Conservation (phyloP, 2,113 vertebrate species). For the Colistium nudipinnis region DNA sequence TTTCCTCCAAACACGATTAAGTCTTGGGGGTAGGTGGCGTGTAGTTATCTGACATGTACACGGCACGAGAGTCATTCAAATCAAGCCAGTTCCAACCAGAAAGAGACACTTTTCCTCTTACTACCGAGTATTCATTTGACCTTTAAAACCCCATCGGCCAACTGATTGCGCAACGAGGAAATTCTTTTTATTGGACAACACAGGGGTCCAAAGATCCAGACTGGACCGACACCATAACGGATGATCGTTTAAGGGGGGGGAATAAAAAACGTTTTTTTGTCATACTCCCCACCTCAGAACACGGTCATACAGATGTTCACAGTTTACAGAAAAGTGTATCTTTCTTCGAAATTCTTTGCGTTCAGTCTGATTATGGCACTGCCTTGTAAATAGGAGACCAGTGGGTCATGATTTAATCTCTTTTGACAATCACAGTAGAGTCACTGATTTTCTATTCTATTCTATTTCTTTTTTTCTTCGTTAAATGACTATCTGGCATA, state of each 20-base stretch:
- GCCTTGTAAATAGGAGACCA: neutral
- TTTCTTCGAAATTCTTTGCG: neutral
- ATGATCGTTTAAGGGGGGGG: too few relatives aligned
- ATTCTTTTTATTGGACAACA: neutral
- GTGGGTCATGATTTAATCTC: neutral
- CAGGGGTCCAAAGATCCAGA: too few relatives aligned
- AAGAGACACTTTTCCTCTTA: too few relatives aligned
- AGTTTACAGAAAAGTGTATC: neutral
- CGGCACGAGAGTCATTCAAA: too few relatives aligned
- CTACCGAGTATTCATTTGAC: too few relatives aligned
- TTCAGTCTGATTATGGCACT: neutral
- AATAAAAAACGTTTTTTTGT: neutral
- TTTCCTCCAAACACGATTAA: neutral
- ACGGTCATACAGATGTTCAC: neutral
- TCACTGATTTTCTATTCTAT: conserved; percentile 6
- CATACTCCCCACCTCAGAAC: neutral
- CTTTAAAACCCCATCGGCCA: too few relatives aligned
- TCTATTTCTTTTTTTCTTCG: too few relatives aligned
- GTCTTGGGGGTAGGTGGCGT: too few relatives aligned
- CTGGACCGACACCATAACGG: too few relatives aligned
- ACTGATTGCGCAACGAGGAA: too few relatives aligned
- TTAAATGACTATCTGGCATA: neutral
- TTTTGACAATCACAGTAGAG: conserved; percentile 10
- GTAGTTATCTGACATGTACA: too few relatives aligned
- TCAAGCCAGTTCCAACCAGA: too few relatives aligned